Base-by-base conservation (phyloP, 2,888 invertebrate genomes). In the Chorisops tibialis region DNA sequence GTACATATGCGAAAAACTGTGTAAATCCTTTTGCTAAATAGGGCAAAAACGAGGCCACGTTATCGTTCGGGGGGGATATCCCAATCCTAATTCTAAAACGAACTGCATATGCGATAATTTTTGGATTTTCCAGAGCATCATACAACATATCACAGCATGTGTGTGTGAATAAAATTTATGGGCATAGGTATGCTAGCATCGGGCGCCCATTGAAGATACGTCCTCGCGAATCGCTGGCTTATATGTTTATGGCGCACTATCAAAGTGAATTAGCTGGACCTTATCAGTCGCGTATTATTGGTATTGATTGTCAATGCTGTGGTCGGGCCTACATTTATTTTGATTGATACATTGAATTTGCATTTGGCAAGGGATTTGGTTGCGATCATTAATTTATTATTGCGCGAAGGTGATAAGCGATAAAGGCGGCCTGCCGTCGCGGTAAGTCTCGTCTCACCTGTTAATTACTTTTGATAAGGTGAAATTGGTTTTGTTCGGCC, bases 261-360 rank as follows among this genome's bases (percentile, higher is more conserved):
- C 56, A 56, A 56, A 56, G 54, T 43, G n/a, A 14, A 6, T 22
- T 22, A 12, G 56, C 43, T 43, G 14, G 9, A 14, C 24, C 16
- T 56, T 45, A 56, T 56, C 56, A 18, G 9, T 30, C 24, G 12
- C 11, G 43, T 45, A 30, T 9, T 43, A 56, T 18, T 56, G n/a
- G 14, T 16, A 45, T 56, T 56, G 45, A 43, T 56, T 45, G 18
- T 41, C 41, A 21, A 41, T 39, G 21, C 41, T n/a, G 19, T 39
- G 22, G 2, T 4, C 5, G 22, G 5, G 12, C 9, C 19, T 21
- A 11, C 14, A 39, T 54, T 35, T 54, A 41, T 39, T 56, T 16
- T 22, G 43, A 45, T 56, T 56, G 45, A 56, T 56, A 56, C 43
- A 43, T 45, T 24, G 35, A 18, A 56, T 56, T 45, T 56, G 56